Base-by-base conservation (phyloP, 2,888 invertebrate genomes). In the Rhynchonema sp. region DNA sequence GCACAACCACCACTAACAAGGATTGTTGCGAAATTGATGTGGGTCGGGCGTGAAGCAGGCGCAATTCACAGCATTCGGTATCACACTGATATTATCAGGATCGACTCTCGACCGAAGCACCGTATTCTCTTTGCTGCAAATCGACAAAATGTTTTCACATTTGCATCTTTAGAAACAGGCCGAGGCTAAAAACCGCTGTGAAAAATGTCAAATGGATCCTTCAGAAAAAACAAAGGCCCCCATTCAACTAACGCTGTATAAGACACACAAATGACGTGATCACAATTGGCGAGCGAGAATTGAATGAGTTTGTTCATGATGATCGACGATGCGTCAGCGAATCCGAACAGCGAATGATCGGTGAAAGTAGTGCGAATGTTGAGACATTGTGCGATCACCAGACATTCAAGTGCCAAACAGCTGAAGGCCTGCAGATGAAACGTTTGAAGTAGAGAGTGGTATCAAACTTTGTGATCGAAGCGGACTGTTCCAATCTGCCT, bases 181-280 rank as follows among this genome's bases (percentile, higher is more conserved):
- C n/a, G n/a, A n/a, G n/a, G n/a, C n/a, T n/a, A n/a, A n/a, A n/a
- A n/a, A n/a, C n/a, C n/a, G n/a, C n/a, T n/a, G n/a, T n/a, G n/a
- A n/a, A n/a, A n/a, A n/a, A n/a, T n/a, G n/a, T n/a, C n/a, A n/a
- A n/a, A n/a, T n/a, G n/a, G n/a, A n/a, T n/a, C n/a, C n/a, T n/a
- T n/a, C n/a, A n/a, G n/a, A n/a, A n/a, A n/a, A n/a, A n/a, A n/a
- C n/a, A n/a, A n/a, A n/a, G n/a, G n/a, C n/a, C n/a, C n/a, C n/a
- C n/a, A n/a, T n/a, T n/a, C n/a, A n/a, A n/a, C 63, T 60, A 63
- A 78, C 81, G 85, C 86, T 62, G 87, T 78, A 63, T 98, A 90
- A 1, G 96, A 98, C 0, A 99, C 98, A 79, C 98, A 99, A 64
- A 99, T 92, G 65, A 90, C 90, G 73, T 92, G 92, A 74, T 91